phyloP scores from a whole-genome alignment of 2,888 invertebrate genomes.

The Ochropacha duplaris region DNA sequence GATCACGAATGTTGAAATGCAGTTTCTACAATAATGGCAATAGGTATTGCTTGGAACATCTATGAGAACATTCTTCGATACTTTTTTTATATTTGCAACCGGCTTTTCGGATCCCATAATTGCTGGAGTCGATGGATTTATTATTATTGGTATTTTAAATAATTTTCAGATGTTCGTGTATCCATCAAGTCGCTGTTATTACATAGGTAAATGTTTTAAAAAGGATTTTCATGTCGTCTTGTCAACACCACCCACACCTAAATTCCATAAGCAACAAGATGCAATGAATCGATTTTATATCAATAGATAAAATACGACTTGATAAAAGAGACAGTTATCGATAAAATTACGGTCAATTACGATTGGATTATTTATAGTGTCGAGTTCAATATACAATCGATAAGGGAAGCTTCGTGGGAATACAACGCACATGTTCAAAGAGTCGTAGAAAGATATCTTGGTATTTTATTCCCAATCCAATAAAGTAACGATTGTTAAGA shows the following conservation, averaged over 20 bases:
- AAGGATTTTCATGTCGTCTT: not conserved
- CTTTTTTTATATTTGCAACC: not conserved
- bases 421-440: slow-evolving; percentile 29
- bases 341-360: slow-evolving; percentile 1
- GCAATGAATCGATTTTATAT: not conserved
- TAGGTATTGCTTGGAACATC: not conserved
- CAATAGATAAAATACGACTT: not conserved
- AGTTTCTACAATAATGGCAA: not conserved
- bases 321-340: not conserved
- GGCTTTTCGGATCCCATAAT: not conserved
- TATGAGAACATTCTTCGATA: not conserved
- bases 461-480: slow-evolving; percentile 8
- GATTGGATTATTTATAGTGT: slow-evolving; percentile 1
- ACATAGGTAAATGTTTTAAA: not conserved
- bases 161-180: not conserved
- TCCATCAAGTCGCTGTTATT: not conserved
- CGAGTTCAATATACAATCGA: slow-evolving; percentile 13
- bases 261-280: not conserved
- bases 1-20: not conserved
- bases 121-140: not conserved
- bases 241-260: not conserved
- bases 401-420: slow-evolving; percentile 40
- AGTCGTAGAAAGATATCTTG: slow-evolving; percentile 12
- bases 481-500: slow-evolving; percentile 9
- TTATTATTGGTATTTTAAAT: not conserved